These are phyloP conservation scores for Eupeodes luniger DNA, from an alignment of 2,888 invertebrate species.

Conservation along the genomic window DNA sequence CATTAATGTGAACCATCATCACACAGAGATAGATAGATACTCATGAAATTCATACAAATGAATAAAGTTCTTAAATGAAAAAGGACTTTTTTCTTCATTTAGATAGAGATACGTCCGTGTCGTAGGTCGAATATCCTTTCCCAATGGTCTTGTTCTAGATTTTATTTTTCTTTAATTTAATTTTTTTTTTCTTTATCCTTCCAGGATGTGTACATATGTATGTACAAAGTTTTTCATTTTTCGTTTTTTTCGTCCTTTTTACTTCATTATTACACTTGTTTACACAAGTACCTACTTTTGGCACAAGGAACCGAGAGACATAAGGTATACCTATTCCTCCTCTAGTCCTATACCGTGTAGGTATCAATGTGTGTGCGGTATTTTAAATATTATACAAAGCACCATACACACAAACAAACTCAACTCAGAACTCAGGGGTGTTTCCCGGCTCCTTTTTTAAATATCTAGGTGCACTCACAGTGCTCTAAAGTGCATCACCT, in stretches of 20 bases:
- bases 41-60: constrained; percentile 7
- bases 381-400: constrained; percentile 28
- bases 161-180: constrained; percentile 65
- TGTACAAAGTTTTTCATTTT: background rate
- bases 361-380: constrained; percentile 5
- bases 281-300: constrained; percentile 58
- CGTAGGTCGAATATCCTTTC: constrained; percentile 45
- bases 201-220: constrained; percentile 5
- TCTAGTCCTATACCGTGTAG: too few species aligned
- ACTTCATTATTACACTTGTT: constrained; percentile 72
- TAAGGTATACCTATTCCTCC: background rate
- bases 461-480: constrained; percentile 52
- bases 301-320: constrained; percentile 33
- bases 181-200: constrained; percentile 37
- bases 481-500: constrained; percentile 59
- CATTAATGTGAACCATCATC: constrained; percentile 41
- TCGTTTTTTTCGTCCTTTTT: constrained; percentile 19
- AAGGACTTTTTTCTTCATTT: constrained; percentile 28
- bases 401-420: constrained; percentile 48
- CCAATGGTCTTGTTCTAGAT: constrained; percentile 73
- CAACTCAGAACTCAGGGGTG: constrained; percentile 41
- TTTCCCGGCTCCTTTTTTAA: constrained; percentile 69
- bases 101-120: too few species aligned
- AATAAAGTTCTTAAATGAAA: constrained; percentile 38
- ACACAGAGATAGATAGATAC: background rate